These are phyloP conservation scores for Tragulus kanchil DNA, from an alignment of 2,113 vertebrate species.

Conservation along the genomic window DNA sequence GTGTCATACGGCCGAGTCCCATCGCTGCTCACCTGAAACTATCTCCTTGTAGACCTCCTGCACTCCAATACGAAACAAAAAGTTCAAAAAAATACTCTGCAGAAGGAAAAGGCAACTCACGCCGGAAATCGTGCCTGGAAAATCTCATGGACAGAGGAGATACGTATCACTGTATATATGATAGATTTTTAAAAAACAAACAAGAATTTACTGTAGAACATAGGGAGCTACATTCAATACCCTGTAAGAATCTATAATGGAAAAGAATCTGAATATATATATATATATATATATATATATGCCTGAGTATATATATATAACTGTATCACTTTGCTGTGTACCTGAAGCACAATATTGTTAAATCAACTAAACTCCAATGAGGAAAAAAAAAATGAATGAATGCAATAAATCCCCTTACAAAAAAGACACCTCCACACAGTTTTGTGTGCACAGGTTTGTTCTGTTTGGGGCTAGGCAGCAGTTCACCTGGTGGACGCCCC, in stretches of 20 bases:
- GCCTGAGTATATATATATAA: background rate
- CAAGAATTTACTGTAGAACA: background rate
- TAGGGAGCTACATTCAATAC: background rate
- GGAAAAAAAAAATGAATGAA: background rate
- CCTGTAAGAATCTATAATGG: background rate
- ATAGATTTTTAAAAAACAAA: background rate
- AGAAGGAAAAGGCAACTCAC: too few relatives aligned
- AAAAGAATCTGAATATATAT: background rate
- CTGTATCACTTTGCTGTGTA: background rate
- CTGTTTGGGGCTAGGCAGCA: rapidly evolving
- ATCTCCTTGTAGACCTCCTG: background rate
- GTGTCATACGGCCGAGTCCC: background rate
- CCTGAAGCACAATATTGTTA: background rate
- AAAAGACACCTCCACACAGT: rapidly evolving
- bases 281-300: too few relatives aligned
- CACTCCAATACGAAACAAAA: background rate
- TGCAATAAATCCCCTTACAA: background rate
- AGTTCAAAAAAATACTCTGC: background rate
- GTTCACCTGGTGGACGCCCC: rapidly evolving
- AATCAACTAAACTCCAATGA: background rate
- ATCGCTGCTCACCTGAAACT: background rate
- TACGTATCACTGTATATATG: background rate
- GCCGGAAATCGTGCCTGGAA: too few relatives aligned
- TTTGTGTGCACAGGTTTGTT: rapidly evolving
- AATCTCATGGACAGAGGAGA: too few relatives aligned